Percentiles rank a stretch among this genome's conserved stretches.
phyloP scores from a whole-genome alignment of 2,113 vertebrate genomes.

The Tympanuchus pallidicinctus region DNA sequence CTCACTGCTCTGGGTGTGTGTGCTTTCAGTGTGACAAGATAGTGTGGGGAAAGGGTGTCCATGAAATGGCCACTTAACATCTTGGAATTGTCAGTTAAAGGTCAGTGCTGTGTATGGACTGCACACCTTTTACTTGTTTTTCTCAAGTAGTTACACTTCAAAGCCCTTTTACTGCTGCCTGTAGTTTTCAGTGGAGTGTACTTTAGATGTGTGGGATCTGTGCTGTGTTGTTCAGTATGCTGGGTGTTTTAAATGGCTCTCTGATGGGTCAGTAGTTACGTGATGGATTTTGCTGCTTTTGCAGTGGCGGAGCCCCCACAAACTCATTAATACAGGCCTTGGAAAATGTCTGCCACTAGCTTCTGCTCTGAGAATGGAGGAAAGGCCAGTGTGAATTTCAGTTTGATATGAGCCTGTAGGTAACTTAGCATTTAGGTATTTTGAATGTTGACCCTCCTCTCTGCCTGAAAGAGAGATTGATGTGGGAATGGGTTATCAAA shows the following conservation, averaged over 20 bases:
- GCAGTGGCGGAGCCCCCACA: not conserved
- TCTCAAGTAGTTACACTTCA: not conserved
- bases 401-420: not conserved
- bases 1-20: rapidly evolving
- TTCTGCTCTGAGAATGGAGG: not conserved
- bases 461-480: not conserved
- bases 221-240: not conserved
- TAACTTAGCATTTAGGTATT: not conserved
- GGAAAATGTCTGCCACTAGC: not conserved
- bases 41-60: not conserved
- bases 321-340: not conserved
- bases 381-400: not conserved
- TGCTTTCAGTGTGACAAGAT: not conserved
- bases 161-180: not conserved
- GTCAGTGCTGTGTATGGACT: not conserved
- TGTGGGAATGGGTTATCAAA: not conserved
- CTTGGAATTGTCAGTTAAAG: not conserved
- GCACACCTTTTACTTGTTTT: not conserved
- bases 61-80: not conserved
- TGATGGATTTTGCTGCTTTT: constrained; percentile 3
- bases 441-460: not conserved
- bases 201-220: not conserved
- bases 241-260: not conserved
- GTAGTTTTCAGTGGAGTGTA: not conserved
- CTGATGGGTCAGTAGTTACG: not conserved